Percentiles rank a stretch among this genome's conserved stretches.
Conservation (phyloP, 2,888 invertebrate genomes). For the Linnaemya tessellans region DNA sequence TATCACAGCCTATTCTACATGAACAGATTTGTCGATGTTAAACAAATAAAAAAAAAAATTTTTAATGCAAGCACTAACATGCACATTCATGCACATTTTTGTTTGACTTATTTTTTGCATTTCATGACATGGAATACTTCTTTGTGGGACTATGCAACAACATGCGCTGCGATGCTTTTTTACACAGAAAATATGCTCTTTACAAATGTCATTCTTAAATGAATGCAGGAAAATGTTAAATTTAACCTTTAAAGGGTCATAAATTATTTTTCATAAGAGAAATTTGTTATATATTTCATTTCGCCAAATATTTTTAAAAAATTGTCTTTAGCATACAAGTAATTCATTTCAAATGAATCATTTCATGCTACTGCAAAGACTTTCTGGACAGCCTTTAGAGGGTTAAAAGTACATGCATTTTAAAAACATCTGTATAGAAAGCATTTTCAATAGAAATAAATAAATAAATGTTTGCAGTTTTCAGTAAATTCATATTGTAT, state of each 20-base stretch:
- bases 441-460: background rate
- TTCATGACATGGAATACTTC: background rate
- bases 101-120: background rate
- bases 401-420: background rate
- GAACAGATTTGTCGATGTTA: background rate
- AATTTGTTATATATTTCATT: too few relatives aligned
- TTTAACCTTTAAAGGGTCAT: background rate
- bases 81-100: background rate
- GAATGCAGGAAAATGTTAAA: background rate
- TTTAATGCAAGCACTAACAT: background rate
- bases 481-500: slow-evolving; percentile 7
- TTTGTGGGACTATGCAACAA: background rate
- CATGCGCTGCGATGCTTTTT: background rate
- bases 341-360: too few relatives aligned
- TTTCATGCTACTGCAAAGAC: too few relatives aligned
- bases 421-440: background rate
- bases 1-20: background rate
- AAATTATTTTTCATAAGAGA: too few relatives aligned
- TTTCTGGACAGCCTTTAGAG: background rate
- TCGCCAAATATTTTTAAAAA: too few relatives aligned
- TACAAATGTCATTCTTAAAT: background rate
- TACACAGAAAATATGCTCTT: background rate
- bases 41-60: background rate
- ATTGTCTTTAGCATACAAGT: too few relatives aligned
- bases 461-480: slow-evolving; percentile 37